A percentile compares a stretch with the other conserved stretches of the same genome.
phyloP scores from a whole-genome alignment of 2,113 vertebrate genomes.

The Vulpes lagopus region DNA sequence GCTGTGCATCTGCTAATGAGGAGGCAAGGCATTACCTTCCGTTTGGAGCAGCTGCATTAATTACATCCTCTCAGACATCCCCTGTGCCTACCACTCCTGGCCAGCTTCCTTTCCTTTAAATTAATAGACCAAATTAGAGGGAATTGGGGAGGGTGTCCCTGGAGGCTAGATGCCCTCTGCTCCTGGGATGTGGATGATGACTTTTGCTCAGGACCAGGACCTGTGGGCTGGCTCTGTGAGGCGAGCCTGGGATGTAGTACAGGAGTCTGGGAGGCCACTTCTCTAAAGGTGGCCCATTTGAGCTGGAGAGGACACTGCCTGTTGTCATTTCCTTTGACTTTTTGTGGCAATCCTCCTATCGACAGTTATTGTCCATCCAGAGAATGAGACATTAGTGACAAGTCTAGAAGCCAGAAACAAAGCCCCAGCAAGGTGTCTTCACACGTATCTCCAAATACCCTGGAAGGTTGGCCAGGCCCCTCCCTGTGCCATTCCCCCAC shows the following conservation, averaged over 20 bases:
- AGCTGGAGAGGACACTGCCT: background rate
- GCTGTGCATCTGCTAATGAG: slow-evolving; percentile 59
- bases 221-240: background rate
- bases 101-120: slow-evolving; percentile 63
- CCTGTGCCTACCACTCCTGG: slow-evolving; percentile 51
- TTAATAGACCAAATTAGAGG: slow-evolving; percentile 70
- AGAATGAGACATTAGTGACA: background rate
- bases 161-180: slow-evolving; percentile 43
- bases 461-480: too few relatives aligned
- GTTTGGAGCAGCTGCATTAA: slow-evolving; percentile 65
- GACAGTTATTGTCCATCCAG: background rate
- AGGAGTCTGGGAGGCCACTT: background rate
- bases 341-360: background rate
- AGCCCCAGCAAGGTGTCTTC: background rate
- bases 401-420: background rate
- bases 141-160: slow-evolving; percentile 50
- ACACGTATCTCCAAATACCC: fast-evolving
- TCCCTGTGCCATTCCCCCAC: too few relatives aligned
- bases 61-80: slow-evolving; percentile 63
- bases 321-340: background rate
- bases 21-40: slow-evolving; percentile 69
- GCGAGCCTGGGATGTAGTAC: background rate
- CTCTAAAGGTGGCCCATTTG: background rate
- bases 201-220: background rate
- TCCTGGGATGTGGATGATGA: background rate